These are phyloP conservation scores for Drosophila demipolita DNA, from an alignment of 2,888 invertebrate species.

Conservation along the genomic window DNA sequence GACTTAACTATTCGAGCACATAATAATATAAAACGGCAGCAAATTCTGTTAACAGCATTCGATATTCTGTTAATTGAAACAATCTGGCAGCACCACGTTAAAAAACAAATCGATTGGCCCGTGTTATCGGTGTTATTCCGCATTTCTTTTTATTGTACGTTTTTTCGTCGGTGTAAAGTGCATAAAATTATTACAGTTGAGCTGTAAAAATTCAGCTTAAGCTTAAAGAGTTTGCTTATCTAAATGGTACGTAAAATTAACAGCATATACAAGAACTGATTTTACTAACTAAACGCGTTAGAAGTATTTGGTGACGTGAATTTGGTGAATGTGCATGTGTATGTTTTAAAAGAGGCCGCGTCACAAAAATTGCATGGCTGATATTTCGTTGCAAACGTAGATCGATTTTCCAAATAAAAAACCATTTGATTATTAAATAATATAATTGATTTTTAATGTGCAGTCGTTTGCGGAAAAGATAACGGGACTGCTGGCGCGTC, in stretches of 20 bases:
- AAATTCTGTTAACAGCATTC: constrained; percentile 6
- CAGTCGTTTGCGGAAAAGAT: constrained; percentile 90
- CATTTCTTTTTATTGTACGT: constrained; percentile 50
- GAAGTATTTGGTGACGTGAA: constrained; percentile 58
- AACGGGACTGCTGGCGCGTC: constrained; percentile 91
- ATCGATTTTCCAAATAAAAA: constrained; percentile 46
- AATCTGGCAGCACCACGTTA: constrained; percentile 36
- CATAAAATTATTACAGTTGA: constrained; percentile 40
- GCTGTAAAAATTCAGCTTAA: constrained; percentile 52
- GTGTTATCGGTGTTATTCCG: constrained; percentile 51
- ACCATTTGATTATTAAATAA: background rate
- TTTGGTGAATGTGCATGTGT: constrained; percentile 28
- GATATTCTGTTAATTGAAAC: background rate
- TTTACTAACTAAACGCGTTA: constrained; percentile 36
- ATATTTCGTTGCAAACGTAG: constrained; percentile 10
- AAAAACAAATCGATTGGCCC: constrained; percentile 22
- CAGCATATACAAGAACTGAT: constrained; percentile 1
- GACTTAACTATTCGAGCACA: background rate
- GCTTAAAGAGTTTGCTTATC: constrained; percentile 46
- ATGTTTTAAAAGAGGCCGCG: constrained; percentile 59
- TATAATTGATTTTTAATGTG: constrained; percentile 26
- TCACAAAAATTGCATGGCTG: constrained; percentile 55
- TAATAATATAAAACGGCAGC: background rate
- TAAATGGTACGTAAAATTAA: constrained; percentile 58
- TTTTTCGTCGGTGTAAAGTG: constrained; percentile 64